A percentile compares a stretch with the other conserved stretches of the same genome.
These are phyloP conservation scores for Microtus ochrogaster DNA, from an alignment of 2,113 vertebrate species.

Conservation along the genomic window DNA sequence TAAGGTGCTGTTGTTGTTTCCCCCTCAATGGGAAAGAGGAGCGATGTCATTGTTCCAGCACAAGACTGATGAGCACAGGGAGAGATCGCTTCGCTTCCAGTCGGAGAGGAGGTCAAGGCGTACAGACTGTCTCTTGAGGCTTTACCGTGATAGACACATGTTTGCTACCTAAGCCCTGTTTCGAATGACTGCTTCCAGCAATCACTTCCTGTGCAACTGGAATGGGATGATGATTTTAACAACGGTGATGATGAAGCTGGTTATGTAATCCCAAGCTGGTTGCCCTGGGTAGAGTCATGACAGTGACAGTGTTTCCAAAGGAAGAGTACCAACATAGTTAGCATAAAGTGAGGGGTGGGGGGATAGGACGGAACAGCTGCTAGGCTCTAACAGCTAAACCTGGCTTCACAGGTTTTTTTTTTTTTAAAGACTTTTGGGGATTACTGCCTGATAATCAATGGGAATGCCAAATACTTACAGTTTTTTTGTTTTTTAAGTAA, in stretches of 20 bases:
- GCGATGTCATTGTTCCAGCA: too few relatives aligned
- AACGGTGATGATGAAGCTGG: constrained; percentile 44
- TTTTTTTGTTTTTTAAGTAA: not conserved
- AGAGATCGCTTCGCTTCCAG: not conserved
- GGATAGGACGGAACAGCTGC: not conserved
- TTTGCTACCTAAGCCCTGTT: constrained; percentile 29
- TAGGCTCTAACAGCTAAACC: not conserved
- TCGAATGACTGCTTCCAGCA: constrained; percentile 17
- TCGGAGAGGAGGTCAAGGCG: not conserved
- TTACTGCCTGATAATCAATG: not conserved
- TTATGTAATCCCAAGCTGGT: constrained; percentile 46
- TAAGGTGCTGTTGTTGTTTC: not conserved
- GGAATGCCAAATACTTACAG: not conserved
- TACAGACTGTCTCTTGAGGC: constrained; percentile 22
- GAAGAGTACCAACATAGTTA: constrained; percentile 44
- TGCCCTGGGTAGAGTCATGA: not conserved
- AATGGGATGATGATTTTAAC: constrained; percentile 63
- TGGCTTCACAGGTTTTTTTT: not conserved
- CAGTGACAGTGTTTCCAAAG: constrained; percentile 23
- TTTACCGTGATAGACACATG: constrained; percentile 16
- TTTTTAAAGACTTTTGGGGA: not conserved
- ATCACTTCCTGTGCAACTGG: constrained; percentile 35
- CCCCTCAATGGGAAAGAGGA: constrained; percentile 28
- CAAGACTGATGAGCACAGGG: not conserved
- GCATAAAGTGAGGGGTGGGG: not conserved